These are phyloP conservation scores for Cacatua alba DNA, from an alignment of 2,113 vertebrate genomes.

Conservation along the genomic window DNA sequence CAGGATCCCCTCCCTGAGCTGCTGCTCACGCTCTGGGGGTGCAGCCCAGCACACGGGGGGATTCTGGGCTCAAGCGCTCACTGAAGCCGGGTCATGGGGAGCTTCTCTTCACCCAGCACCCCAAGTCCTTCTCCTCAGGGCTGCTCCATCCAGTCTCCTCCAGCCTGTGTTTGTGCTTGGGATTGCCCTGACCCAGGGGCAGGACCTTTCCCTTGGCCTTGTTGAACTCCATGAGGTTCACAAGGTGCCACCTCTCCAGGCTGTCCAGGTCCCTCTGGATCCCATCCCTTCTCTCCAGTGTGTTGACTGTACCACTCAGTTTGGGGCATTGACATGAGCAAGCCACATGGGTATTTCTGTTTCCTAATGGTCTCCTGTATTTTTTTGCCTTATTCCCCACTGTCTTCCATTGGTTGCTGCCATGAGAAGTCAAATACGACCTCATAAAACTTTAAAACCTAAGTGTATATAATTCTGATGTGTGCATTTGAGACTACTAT, in stretches of 20 bases:
- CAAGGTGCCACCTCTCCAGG: not conserved
- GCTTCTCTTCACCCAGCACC: not conserved
- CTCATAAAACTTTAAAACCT: not conserved
- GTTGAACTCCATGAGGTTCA: not conserved
- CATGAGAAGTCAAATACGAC: not conserved
- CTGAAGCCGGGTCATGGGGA: not conserved
- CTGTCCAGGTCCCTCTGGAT: not conserved
- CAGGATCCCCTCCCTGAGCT: too few species aligned
- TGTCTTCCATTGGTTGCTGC: not conserved
- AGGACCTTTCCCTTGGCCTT: not conserved
- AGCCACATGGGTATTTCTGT: too few species aligned
- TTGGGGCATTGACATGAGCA: not conserved
- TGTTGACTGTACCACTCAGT: not conserved
- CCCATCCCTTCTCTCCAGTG: not conserved
- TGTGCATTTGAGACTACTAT: fast-evolving
- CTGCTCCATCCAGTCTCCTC: not conserved
- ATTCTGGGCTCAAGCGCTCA: not conserved
- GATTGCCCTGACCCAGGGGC: not conserved
- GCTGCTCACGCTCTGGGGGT: too few species aligned
- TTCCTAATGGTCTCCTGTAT: not conserved
- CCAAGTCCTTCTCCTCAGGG: not conserved
- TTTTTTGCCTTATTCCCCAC: not conserved
- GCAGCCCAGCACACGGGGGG: too few species aligned
- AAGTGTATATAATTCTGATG: not conserved
- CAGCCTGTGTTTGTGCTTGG: not conserved